phyloP scores from a whole-genome alignment of 2,797 vertebrate genomes.

The Pantherophis alleghaniensis region DNA sequence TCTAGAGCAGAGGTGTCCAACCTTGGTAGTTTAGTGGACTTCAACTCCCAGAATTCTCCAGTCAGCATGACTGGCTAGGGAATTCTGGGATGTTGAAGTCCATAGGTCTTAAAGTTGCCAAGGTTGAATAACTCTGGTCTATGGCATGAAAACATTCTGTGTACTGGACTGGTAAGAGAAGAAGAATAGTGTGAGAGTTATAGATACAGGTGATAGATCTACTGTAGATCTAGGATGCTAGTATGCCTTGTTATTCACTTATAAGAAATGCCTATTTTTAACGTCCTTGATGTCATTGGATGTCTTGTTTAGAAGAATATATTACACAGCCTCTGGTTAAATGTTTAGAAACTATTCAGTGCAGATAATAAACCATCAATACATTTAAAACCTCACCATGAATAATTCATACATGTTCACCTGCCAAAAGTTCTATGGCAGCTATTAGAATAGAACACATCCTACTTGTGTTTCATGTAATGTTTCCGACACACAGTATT shows the following conservation, averaged over 20 bases:
- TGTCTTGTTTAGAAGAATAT: neutral
- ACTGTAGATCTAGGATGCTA: neutral
- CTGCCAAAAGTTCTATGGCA: slow-evolving; percentile 41
- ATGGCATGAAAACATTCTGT: neutral
- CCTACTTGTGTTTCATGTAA: slow-evolving; percentile 41
- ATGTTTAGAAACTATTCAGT: slow-evolving; percentile 10
- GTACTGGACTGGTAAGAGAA: neutral
- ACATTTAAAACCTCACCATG: neutral
- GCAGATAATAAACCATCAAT: slow-evolving; percentile 33
- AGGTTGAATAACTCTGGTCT: neutral
- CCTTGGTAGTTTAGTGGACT: neutral
- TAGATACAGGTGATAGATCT: neutral
- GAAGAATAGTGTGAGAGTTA: neutral
- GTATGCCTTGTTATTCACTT: neutral
- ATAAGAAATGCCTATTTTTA: neutral
- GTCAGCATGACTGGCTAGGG: too few species aligned
- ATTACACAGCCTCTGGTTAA: neutral
- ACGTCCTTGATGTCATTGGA: neutral
- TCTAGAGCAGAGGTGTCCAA: neutral
- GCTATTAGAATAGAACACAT: slow-evolving; percentile 35
- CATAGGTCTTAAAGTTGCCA: neutral
- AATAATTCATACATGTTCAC: slow-evolving; percentile 44
- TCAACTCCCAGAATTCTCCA: neutral
- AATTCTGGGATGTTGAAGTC: too few species aligned
- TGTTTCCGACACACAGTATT: slow-evolving; percentile 21